Base-by-base conservation (phyloP, 2,888 invertebrate species). In the Caenorhabditis sp. region DNA sequence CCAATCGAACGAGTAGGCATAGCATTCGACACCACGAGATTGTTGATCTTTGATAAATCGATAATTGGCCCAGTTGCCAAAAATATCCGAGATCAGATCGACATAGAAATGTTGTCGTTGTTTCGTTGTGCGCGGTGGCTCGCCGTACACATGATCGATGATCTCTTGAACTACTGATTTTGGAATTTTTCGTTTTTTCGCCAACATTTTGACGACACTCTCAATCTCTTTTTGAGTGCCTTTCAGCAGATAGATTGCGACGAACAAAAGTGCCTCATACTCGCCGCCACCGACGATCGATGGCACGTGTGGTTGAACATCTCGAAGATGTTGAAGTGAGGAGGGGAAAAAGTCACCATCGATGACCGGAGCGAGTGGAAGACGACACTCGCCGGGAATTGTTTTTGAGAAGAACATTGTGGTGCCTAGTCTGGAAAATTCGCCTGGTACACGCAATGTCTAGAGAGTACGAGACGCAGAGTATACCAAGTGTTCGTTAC, bases 341-440 rank as follows among this genome's bases (percentile, higher is more conserved):
- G 66, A 23, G 0, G 86, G 86, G 10, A 86, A 72, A n/a, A 86
- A 66, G 14, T 86, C 86, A n/a, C 83, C 86, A 62, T 86, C 86
- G 58, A 86, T 71, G 36, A 86, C 83, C 4, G 86, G 86, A 0
- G 83, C 77, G 12, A 86, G 71, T 0, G 83, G 82, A 10, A 86
- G 75, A 14, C 77, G 69, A 19, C 77, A 71, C 26, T 83, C 81
- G n/a, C 73, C 64, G 69, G 84, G 81, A n/a, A 85, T 77, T n/a
- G 74, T 71, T 17, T 73, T 66, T 27, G 71, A 77, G 26, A 82
- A 82, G 54, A 82, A 77, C 83, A 84, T 79, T 27, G 78, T 76
- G 49, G 72, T 69, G n/a, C 77, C 78, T 37, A 79, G 66, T 73
- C 83, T 83, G 69, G 61, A 77, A 69, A 17, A 5, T 10, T 31